Evolutionary conservation across 2,888 invertebrate species (phyloP), one percentile per base, ranked within the genome.

Genomic region (Sinopyrophorus schimmeli): DNA sequence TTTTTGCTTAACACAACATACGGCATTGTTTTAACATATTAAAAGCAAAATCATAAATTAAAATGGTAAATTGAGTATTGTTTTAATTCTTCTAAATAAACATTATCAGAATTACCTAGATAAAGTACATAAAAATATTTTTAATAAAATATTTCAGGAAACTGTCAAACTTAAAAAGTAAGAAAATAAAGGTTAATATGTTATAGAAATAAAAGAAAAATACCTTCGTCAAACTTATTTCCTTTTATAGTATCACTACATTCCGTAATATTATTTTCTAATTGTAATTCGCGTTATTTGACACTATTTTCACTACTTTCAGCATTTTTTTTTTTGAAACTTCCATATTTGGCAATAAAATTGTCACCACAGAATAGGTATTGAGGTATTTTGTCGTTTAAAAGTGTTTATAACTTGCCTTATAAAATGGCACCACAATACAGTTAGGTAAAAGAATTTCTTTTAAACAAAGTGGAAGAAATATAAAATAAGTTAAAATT

Each of bases 261-360:
- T 59, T 62, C 64, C 41, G 14, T 32, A 5, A 18, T 11, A 11
- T 42, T 42, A 23, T 21, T 52, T 37, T 52, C 46, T 23, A 26
- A 23, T 28, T 34, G 20, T 14, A 31, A 64, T 66, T 72, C 65
- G 61, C 58, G 60, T 64, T 69, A 66, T 70, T 72, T 64, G 64
- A 61, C 63, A 68, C 68, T 64, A 64, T 63, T 67, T 68, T 69
- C 69, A 70, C 67, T 68, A 65, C 67, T 61, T 65, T 74, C 74
- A 62, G 74, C 74, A 74, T 74, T 74, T 61, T 68, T 70, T 62
- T 56, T 52, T 59, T 62, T 58, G 55, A 63, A 66, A 63, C 60
- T 61, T 63, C 60, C 61, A 58, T 64, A 62, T 63, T 63, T 65
- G 53, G 57, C 52, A 58, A 43, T 49, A 53, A 55, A 50, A 21